Percentiles rank a stretch among this genome's conserved stretches.
Evolutionary conservation across 2,888 invertebrate genomes (phyloP).

Genomic region (Drosophila quinaria): DNA sequence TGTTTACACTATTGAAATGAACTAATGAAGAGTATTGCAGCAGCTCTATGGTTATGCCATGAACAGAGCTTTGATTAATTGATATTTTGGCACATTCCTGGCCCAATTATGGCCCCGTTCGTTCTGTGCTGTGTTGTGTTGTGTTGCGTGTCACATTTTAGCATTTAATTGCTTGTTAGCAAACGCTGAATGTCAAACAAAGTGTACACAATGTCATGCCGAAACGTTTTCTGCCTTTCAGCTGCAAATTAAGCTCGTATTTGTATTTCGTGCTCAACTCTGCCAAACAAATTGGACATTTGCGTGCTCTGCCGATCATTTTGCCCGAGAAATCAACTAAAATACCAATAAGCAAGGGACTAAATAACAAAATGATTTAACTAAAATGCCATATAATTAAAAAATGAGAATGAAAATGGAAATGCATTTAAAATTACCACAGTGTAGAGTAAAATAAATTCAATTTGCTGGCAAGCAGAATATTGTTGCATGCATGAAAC

Average conservation of each 20-base stretch:
- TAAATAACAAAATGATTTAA: slow-evolving; percentile 10
- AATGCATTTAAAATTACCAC: slow-evolving; percentile 40
- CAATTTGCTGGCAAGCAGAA: slow-evolving; percentile 22
- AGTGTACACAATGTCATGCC: slow-evolving; percentile 69
- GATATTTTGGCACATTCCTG: slow-evolving; percentile 55
- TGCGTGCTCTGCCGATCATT: slow-evolving; percentile 55
- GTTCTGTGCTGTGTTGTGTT: slow-evolving; percentile 4
- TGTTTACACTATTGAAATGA: slow-evolving; percentile 7
- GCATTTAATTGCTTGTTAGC: slow-evolving; percentile 72
- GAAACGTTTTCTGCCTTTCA: slow-evolving; percentile 69
- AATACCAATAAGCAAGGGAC: slow-evolving; percentile 24
- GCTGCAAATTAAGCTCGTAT: slow-evolving; percentile 71
- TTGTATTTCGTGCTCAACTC: slow-evolving; percentile 58
- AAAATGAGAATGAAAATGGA: slow-evolving; percentile 44
- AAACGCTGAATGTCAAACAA: slow-evolving; percentile 65
- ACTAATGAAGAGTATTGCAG: slow-evolving; percentile 3
- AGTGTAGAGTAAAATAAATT: slow-evolving; percentile 29
- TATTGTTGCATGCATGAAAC: slow-evolving; percentile 37
- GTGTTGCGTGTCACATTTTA: slow-evolving; percentile 63
- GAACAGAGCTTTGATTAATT: slow-evolving; percentile 56
- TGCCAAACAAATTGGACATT: slow-evolving; percentile 73
- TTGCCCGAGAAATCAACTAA: slow-evolving; percentile 5
- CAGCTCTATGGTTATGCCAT: background rate
- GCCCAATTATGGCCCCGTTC: slow-evolving; percentile 39
- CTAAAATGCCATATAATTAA: slow-evolving; percentile 45